Conservation (phyloP, 2,113 vertebrate species). For the Myrmecophaga tridactyla region DNA sequence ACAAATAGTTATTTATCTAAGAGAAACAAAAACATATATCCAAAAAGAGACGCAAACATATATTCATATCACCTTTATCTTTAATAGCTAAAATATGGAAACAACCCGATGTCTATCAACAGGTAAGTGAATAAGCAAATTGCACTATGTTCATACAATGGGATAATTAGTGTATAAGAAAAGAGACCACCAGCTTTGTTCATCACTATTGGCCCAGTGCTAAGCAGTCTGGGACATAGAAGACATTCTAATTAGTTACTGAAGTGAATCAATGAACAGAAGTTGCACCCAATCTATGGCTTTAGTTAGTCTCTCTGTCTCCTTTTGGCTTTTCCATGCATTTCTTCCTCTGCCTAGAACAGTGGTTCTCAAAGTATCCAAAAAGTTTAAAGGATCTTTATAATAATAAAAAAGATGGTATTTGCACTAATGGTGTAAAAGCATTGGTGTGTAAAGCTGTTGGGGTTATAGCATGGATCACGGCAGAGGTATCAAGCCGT, state of each 20-base stretch:
- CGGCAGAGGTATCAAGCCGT: not conserved
- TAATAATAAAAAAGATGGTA: not conserved
- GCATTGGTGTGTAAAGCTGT: not conserved
- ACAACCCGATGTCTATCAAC: not conserved
- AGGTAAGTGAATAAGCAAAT: not conserved
- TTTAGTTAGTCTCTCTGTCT: not conserved
- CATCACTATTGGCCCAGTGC: not conserved
- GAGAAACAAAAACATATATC: not conserved
- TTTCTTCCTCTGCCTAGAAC: not conserved
- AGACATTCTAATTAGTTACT: not conserved
- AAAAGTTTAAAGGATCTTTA: not conserved
- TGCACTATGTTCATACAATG: not conserved
- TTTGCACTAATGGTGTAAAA: not conserved
- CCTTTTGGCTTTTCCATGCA: not conserved
- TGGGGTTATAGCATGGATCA: not conserved
- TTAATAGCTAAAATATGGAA: not conserved
- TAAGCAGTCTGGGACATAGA: not conserved
- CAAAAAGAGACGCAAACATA: not conserved
- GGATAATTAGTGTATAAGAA: not conserved
- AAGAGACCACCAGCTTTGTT: not conserved
- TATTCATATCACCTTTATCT: not conserved
- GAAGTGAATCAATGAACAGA: not conserved
- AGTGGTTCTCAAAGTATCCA: not conserved
- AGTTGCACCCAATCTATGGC: not conserved
- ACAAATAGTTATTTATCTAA: not conserved